Base-by-base conservation (phyloP, 2,113 vertebrate genomes). In the Nannospalax galili region DNA sequence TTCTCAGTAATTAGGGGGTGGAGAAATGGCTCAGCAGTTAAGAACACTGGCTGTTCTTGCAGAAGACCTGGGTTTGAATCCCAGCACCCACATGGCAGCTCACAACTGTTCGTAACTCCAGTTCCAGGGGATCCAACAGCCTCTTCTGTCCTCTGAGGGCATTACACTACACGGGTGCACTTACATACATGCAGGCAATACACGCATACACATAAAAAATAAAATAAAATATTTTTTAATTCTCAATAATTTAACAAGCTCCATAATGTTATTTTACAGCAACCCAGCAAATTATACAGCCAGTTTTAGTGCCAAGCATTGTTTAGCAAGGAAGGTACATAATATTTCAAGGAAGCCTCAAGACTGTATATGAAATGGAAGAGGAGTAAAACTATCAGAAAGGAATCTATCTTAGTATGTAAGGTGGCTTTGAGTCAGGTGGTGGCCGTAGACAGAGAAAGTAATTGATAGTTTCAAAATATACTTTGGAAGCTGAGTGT, bases 191-290 rank as follows among this genome's bases (percentile, higher is more conserved):
- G n/a, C n/a, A n/a, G n/a, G n/a, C n/a, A n/a, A n/a, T n/a, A n/a
- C n/a, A n/a, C n/a, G n/a, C n/a, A n/a, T n/a, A n/a, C n/a, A n/a
- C n/a, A n/a, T n/a, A n/a, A n/a, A n/a, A n/a, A n/a, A n/a, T n/a
- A n/a, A n/a, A n/a, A n/a, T n/a, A n/a, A n/a, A n/a, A n/a, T n/a
- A n/a, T n/a, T n/a, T n/a, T n/a, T n/a, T n/a, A n/a, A n/a, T n/a
- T 67, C 28, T 79, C 84, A 90, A 58, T 52, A 75, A 85, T 84
- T 92, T 90, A 72, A 86, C 14, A 94, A 93, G 1, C 7, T n/a
- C 15, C 2, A 15, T 42, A 37, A 85, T 94, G 92, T 90, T 70
- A 80, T 82, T 92, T 82, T 94, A 35, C n/a, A 80, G 62, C 90
- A 32, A 16, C 28, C 45, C 24, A 70, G 30, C 45, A 90, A 95